Percentiles rank a stretch among this genome's conserved stretches.
These are phyloP conservation scores for Tillus elongatus DNA, from an alignment of 2,888 invertebrate genomes.

Conservation along the genomic window DNA sequence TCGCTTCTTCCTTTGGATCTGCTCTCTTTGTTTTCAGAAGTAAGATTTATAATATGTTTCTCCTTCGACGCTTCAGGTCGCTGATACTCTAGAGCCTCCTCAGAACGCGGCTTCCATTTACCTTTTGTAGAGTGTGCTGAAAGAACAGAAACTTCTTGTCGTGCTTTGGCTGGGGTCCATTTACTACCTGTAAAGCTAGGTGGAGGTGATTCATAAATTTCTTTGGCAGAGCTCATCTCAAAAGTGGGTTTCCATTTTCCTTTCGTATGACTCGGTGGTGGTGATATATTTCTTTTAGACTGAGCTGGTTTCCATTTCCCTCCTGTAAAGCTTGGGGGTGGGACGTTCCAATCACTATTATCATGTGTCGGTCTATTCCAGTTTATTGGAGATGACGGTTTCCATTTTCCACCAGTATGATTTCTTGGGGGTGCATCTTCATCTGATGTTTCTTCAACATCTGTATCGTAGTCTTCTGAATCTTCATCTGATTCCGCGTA, in stretches of 20 bases:
- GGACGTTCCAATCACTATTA: conserved; percentile 48
- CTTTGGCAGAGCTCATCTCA: conserved; percentile 26
- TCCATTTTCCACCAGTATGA: conserved; percentile 67
- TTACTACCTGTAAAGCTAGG: conserved; percentile 30
- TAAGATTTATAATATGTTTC: conserved; percentile 15
- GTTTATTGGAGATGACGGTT: conserved; percentile 47
- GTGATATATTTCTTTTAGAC: conserved; percentile 16
- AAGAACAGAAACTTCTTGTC: conserved; percentile 50
- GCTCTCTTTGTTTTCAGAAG: conserved; percentile 32
- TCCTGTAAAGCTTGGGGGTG: conserved; percentile 49
- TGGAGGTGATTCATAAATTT: conserved; percentile 41
- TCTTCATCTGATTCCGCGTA: conserved; percentile 34
- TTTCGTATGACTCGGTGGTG: conserved; percentile 23
- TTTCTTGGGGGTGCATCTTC: conserved; percentile 45
- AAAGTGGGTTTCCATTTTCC: conserved; percentile 54
- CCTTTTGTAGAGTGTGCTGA: conserved; percentile 65
- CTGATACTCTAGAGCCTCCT: conserved; percentile 16
- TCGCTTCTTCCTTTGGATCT: conserved; percentile 2
- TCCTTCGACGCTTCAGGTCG: conserved; percentile 16
- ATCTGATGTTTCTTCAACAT: conserved; percentile 35
- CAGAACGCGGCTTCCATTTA: conserved; percentile 54
- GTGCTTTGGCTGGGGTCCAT: conserved; percentile 26
- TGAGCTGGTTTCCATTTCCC: conserved; percentile 53
- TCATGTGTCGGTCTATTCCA: conserved; percentile 28
- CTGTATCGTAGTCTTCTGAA: conserved; percentile 39